phyloP scores from a whole-genome alignment of 2,797 vertebrate species.

The Bradypodion pumilum region DNA sequence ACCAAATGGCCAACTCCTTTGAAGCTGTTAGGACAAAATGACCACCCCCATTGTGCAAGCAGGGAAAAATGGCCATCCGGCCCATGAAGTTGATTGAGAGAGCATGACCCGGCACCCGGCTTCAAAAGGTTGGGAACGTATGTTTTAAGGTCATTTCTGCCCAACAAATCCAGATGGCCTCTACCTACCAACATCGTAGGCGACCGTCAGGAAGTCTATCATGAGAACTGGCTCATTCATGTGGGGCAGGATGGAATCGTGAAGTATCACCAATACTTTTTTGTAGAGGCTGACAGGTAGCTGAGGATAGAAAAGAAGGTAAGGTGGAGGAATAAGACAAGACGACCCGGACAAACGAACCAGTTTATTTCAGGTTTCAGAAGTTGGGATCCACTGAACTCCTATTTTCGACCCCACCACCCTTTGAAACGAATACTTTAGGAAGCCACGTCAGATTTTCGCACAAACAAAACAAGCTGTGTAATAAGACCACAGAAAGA shows the following conservation, averaged over 20 bases:
- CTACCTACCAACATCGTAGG: slow-evolving; percentile 89
- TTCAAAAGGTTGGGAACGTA: too few species aligned
- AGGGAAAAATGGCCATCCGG: too few species aligned
- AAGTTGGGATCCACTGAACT: background rate
- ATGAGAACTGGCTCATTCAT: slow-evolving; percentile 92
- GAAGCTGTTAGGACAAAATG: too few species aligned
- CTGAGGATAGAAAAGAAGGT: slow-evolving; percentile 66
- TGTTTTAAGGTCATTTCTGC: too few species aligned
- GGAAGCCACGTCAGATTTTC: background rate
- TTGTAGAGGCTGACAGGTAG: slow-evolving; percentile 90
- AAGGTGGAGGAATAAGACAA: fast-evolving
- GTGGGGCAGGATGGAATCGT: slow-evolving; percentile 90
- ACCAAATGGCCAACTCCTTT: too few species aligned
- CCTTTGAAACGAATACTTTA: background rate
- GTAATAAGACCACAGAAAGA: too few species aligned
- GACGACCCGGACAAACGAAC: background rate
- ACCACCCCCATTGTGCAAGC: too few species aligned
- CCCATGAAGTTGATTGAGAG: too few species aligned
- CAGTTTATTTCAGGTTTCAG: background rate
- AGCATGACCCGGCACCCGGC: too few species aligned
- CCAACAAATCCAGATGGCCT: background rate
- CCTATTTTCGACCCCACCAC: background rate
- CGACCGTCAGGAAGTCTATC: slow-evolving; percentile 93
- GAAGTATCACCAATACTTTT: slow-evolving; percentile 89
- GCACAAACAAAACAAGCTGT: background rate